A percentile compares a stretch with the other conserved stretches of the same genome.
Conservation (phyloP, 1,140 invertebrate genomes). For the Platorchestia sp. region DNA sequence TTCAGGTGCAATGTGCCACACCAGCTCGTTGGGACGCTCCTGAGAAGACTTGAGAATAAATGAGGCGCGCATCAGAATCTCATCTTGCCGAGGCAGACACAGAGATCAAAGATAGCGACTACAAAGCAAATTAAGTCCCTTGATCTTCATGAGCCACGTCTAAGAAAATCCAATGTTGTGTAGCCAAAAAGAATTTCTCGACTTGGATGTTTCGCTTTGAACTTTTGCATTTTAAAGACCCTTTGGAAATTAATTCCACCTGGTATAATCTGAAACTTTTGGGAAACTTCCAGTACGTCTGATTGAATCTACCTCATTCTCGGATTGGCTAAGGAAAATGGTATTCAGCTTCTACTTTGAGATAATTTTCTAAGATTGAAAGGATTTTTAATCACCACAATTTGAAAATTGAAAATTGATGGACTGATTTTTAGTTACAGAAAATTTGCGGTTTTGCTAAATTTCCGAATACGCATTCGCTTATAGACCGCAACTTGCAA, state of each 20-base stretch:
- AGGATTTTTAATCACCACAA: background rate
- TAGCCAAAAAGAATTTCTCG: background rate
- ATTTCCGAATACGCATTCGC: background rate
- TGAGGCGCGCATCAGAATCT: background rate
- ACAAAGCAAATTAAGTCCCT: constrained; percentile 1
- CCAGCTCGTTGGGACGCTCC: too few species aligned
- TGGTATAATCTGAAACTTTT: background rate
- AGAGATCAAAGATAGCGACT: background rate
- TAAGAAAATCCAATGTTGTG: background rate
- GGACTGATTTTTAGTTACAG: background rate
- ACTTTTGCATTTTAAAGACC: background rate
- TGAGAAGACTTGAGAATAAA: background rate
- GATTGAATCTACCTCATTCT: background rate
- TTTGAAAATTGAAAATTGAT: background rate
- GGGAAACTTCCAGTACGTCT: background rate
- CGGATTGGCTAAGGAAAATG: background rate
- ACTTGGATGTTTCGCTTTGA: background rate
- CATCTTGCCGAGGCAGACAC: background rate
- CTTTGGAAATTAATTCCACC: background rate
- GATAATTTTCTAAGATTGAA: background rate
- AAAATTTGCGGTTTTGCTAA: background rate
- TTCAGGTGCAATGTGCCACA: too few species aligned
- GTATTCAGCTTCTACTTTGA: background rate
- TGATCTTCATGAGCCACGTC: background rate
- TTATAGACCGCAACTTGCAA: too few species aligned